These are phyloP conservation scores for Gymnoscopelus braueri DNA, from an alignment of 2,797 vertebrate species.

Conservation along the genomic window DNA sequence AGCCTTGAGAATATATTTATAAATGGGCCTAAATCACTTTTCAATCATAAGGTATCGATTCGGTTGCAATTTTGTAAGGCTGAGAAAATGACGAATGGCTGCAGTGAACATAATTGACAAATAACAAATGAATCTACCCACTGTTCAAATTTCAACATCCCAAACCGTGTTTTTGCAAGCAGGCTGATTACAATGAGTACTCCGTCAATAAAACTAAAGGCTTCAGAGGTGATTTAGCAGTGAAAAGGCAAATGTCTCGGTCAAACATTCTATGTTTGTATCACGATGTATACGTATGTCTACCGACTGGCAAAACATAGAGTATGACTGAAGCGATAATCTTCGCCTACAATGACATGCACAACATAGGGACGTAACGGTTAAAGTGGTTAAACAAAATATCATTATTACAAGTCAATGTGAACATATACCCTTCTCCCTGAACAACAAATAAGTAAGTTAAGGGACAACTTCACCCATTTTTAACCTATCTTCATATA, in stretches of 20 bases:
- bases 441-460: no score
- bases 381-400: no score
- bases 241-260: conserved; percentile 52
- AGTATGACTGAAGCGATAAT: neutral
- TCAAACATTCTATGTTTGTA: conserved; percentile 5
- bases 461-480: no score
- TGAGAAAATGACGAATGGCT: conserved; percentile 15
- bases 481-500: no score
- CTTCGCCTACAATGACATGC: no score
- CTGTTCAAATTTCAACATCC: neutral
- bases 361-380: no score
- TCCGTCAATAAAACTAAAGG: neutral
- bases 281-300: neutral
- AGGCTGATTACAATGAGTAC: conserved; percentile 16
- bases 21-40: conserved; percentile 22
- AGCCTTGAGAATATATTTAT: no score
- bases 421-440: no score
- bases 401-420: no score
- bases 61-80: conserved; percentile 36
- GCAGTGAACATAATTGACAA: neutral
- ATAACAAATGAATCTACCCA: neutral
- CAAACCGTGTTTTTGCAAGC: conserved; percentile 17
- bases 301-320: neutral
- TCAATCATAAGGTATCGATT: conserved; percentile 40
- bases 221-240: conserved; percentile 23